phyloP scores from a whole-genome alignment of 2,797 vertebrate species.

The Phrynocephalus vlangalii region DNA sequence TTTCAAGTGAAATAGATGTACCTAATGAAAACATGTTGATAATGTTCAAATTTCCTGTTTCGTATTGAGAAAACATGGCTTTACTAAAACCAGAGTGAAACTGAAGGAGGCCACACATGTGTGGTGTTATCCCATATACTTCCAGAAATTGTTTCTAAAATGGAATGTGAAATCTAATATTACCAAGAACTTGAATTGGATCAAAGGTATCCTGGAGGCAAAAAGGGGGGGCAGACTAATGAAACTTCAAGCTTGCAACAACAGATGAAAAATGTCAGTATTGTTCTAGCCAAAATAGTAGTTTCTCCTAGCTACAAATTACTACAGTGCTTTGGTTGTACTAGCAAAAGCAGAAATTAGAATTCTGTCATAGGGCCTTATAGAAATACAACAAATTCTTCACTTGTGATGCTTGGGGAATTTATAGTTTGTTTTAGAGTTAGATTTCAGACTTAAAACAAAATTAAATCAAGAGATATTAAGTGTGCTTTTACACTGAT shows the following conservation, averaged over 20 bases:
- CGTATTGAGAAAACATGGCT: background rate
- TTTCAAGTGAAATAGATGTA: conserved; percentile 30
- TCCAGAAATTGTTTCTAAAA: conserved; percentile 48
- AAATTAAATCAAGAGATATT: background rate
- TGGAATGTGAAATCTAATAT: conserved; percentile 57
- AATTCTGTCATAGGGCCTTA: conserved; percentile 37
- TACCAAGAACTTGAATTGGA: conserved; percentile 39
- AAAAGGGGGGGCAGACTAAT: conserved; percentile 53
- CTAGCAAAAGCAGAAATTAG: conserved; percentile 53
- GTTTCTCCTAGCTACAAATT: conserved; percentile 37
- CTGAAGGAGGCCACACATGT: conserved; percentile 17
- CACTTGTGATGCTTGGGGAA: conserved; percentile 21
- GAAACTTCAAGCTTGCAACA: conserved; percentile 57
- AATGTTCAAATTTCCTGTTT: conserved; percentile 56
- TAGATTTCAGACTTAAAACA: conserved; percentile 31
- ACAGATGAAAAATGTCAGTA: conserved; percentile 66
- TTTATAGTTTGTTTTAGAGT: conserved; percentile 16
- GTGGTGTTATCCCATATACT: conserved; percentile 32
- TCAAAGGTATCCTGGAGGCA: conserved; percentile 56
- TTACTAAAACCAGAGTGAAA: conserved; percentile 31
- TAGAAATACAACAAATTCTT: conserved; percentile 10
- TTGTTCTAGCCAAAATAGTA: conserved; percentile 48
- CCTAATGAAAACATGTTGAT: conserved; percentile 52
- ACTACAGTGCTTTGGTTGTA: background rate
- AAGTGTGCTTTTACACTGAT: background rate